Evolutionary conservation across 2,113 vertebrate species (phyloP).

Genomic region (Pangasianodon hypophthalmus): DNA sequence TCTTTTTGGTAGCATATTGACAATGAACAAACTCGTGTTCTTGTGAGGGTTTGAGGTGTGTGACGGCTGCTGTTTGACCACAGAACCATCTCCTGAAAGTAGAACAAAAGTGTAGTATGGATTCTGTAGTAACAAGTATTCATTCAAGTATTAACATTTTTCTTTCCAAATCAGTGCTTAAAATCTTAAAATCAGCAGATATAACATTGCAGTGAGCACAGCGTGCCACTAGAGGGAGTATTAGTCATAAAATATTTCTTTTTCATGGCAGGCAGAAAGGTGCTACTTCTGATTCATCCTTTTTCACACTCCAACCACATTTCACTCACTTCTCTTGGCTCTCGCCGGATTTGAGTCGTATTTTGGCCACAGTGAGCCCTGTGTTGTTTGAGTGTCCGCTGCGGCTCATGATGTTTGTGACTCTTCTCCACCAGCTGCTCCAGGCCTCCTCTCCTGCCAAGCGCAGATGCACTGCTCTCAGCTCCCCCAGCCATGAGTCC

Average conservation of each 20-base stretch:
- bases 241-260: background rate
- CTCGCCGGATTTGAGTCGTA: slow-evolving; percentile 81
- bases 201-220: background rate
- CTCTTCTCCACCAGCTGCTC: slow-evolving; percentile 76
- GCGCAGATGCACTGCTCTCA: slow-evolving; percentile 76
- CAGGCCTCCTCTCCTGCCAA: slow-evolving; percentile 76
- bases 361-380: slow-evolving; percentile 71
- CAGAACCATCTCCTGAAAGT: slow-evolving; percentile 78
- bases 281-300: background rate
- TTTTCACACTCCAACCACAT: background rate
- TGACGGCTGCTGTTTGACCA: slow-evolving; percentile 65
- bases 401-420: slow-evolving; percentile 80
- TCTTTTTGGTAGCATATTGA: slow-evolving; percentile 44
- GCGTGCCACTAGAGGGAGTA: slow-evolving; percentile 24
- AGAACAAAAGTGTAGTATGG: background rate
- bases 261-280: background rate
- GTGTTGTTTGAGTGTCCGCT: slow-evolving; percentile 51
- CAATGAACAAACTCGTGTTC: slow-evolving; percentile 80
- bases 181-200: background rate
- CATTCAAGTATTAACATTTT: background rate
- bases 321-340: slow-evolving; percentile 80
- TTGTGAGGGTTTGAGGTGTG: slow-evolving; percentile 72
- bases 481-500: slow-evolving; percentile 74
- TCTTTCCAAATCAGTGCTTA: background rate
- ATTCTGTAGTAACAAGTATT: background rate